phyloP scores from a whole-genome alignment of 2,888 invertebrate genomes.

The Melanotus villosus region DNA sequence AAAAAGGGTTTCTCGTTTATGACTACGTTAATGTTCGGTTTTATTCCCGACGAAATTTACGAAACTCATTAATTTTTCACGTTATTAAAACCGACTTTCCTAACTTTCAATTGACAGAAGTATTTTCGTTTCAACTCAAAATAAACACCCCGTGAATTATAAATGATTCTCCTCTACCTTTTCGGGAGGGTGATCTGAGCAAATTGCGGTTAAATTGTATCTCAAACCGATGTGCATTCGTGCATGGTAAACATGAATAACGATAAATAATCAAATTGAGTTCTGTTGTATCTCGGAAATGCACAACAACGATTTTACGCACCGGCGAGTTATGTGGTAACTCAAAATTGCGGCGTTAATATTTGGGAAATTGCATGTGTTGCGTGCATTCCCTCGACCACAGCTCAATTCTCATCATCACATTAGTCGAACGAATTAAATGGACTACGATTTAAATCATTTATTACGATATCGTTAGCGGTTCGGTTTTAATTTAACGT shows the following conservation, averaged over 20 bases:
- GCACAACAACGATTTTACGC: background rate
- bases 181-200: no score
- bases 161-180: no score
- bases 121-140: no score
- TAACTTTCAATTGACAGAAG: no score
- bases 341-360: background rate
- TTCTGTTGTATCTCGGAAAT: conserved; percentile 1
- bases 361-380: conserved; percentile 4
- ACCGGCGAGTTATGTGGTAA: background rate
- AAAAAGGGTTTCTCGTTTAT: background rate
- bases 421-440: background rate
- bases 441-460: background rate
- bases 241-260: background rate
- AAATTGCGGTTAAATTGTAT: conserved; percentile 8
- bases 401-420: background rate
- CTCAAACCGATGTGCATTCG: background rate
- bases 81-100: no score
- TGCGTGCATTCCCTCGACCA: background rate
- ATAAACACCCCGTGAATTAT: no score
- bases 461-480: no score
- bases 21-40: background rate
- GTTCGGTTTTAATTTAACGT: no score
- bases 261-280: background rate
- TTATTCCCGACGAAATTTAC: no score
- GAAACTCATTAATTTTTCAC: no score